These are phyloP conservation scores for Papilio gigon DNA, from an alignment of 2,888 invertebrate species.

Conservation along the genomic window DNA sequence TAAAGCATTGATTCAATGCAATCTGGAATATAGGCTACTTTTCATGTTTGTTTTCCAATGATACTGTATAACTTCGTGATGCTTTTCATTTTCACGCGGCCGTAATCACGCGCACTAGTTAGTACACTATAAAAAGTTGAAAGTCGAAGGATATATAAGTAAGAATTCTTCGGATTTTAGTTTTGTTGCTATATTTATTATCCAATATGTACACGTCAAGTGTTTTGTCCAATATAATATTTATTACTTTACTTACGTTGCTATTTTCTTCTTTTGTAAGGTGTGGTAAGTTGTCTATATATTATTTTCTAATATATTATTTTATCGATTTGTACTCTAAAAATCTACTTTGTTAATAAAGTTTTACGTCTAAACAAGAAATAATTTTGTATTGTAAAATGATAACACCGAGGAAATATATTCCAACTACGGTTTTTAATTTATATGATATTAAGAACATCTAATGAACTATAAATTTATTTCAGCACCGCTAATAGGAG, in stretches of 20 bases:
- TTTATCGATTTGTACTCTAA: too few species aligned
- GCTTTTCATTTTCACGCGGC: too few species aligned
- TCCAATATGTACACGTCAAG: constrained; percentile 14
- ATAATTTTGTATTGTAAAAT: too few species aligned
- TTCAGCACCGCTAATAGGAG: constrained; percentile 12
- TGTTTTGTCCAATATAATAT: constrained; percentile 3
- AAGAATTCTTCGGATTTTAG: background rate
- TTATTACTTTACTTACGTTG: constrained; percentile 8
- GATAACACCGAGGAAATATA: too few species aligned
- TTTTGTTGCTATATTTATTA: constrained; percentile 9
- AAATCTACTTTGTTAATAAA: too few species aligned
- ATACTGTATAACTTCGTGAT: too few species aligned
- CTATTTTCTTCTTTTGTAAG: constrained; percentile 7
- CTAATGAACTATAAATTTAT: background rate
- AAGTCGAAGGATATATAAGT: background rate
- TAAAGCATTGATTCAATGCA: too few species aligned
- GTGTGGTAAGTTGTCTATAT: background rate
- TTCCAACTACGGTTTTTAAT: too few species aligned
- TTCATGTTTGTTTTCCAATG: too few species aligned
- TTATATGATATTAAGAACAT: background rate
- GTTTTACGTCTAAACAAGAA: too few species aligned
- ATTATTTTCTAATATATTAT: background rate
- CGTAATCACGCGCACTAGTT: background rate
- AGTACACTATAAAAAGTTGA: background rate
- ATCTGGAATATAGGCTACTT: too few species aligned